These are phyloP conservation scores for Trimorus sp. DNA, from an alignment of 2,888 invertebrate genomes.

Conservation along the genomic window DNA sequence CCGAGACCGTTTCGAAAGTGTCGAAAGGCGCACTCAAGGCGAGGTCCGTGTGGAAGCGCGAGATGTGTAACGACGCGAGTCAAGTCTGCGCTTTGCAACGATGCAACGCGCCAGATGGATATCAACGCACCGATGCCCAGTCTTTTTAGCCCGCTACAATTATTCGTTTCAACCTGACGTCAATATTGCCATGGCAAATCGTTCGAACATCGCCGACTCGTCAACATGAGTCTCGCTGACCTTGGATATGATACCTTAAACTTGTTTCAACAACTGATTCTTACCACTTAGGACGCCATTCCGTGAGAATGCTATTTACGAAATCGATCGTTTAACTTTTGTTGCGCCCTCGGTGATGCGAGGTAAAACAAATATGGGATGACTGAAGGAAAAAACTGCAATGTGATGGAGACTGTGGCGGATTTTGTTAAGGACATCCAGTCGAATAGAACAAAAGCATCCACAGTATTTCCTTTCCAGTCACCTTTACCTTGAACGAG, in stretches of 20 bases:
- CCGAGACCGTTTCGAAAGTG: constrained; percentile 70
- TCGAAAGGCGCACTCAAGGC: constrained; percentile 68
- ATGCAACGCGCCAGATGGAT: constrained; percentile 24
- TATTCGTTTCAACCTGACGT: not conserved
- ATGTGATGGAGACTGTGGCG: too few relatives aligned
- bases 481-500: not conserved
- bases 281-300: too few relatives aligned
- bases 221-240: too few relatives aligned
- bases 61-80: constrained; percentile 64
- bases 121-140: not conserved
- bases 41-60: constrained; percentile 66
- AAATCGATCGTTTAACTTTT: too few relatives aligned
- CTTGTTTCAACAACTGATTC: too few relatives aligned
- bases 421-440: not conserved
- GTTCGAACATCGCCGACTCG: too few relatives aligned
- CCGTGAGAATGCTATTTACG: too few relatives aligned
- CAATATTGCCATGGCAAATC: not conserved
- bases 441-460: not conserved
- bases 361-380: not conserved
- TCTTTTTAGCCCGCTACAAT: not conserved
- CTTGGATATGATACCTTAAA: too few relatives aligned
- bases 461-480: not conserved
- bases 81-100: constrained; percentile 48
- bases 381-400: not conserved
- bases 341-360: too few relatives aligned